A percentile compares a stretch with the other conserved stretches of the same genome.
These are phyloP conservation scores for Thunnus maccoyii DNA, from an alignment of 2,113 vertebrate species.

Conservation along the genomic window DNA sequence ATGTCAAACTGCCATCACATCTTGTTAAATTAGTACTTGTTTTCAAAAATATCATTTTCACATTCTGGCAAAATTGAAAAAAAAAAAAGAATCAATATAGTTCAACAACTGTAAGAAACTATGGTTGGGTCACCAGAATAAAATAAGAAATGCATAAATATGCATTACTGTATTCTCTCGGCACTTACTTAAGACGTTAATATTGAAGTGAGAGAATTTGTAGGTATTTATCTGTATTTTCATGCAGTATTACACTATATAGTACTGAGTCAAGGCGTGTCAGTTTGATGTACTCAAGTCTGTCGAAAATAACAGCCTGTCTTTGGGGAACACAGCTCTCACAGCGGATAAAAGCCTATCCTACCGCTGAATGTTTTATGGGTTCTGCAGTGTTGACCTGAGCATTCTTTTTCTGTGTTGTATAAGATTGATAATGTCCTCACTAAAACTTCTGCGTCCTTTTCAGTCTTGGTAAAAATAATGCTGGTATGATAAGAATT, in stretches of 20 bases:
- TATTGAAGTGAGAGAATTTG: no score
- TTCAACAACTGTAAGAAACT: no score
- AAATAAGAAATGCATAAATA: no score
- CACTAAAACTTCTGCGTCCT: neutral
- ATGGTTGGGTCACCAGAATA: no score
- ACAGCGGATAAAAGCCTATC: neutral
- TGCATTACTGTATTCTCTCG: no score
- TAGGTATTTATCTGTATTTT: neutral
- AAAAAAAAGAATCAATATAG: no score
- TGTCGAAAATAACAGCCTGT: constrained; percentile 4
- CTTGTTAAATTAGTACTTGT: neutral
- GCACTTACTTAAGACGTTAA: no score
- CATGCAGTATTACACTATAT: neutral
- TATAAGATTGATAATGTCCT: neutral
- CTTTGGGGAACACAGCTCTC: neutral
- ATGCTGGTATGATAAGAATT: neutral
- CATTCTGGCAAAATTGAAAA: neutral
- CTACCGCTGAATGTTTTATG: constrained; percentile 3
- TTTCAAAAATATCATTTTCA: no score
- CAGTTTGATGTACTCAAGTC: neutral
- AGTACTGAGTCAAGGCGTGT: neutral
- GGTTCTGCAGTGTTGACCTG: neutral
- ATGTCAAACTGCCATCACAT: neutral
- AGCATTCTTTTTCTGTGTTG: neutral
- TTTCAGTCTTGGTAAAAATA: neutral